Evolutionary conservation across 2,888 invertebrate genomes (phyloP).

Genomic region (Amphipyra berbera): DNA sequence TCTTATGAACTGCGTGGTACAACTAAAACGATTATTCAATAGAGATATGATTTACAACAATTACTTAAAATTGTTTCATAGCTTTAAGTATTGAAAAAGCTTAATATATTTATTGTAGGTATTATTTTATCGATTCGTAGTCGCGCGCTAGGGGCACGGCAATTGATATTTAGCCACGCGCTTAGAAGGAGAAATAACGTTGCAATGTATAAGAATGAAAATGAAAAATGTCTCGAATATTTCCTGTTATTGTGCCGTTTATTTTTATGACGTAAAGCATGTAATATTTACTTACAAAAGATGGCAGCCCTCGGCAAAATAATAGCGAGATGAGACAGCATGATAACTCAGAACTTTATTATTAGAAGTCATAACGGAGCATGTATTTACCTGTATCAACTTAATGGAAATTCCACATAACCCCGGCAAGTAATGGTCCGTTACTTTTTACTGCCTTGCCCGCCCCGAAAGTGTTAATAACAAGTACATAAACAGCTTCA

Average conservation of each 20-base stretch:
- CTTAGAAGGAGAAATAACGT: slow-evolving; percentile 30
- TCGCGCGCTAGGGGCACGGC: too few relatives aligned
- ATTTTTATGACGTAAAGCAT: slow-evolving; percentile 10
- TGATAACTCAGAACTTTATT: slow-evolving; percentile 43
- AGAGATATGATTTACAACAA: too few relatives aligned
- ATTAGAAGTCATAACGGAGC: slow-evolving; percentile 28
- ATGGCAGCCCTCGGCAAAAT: slow-evolving; percentile 6
- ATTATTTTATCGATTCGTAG: too few relatives aligned
- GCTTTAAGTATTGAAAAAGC: too few relatives aligned
- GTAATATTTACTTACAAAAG: too few relatives aligned
- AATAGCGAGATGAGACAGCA: slow-evolving; percentile 16
- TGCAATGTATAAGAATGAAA: slow-evolving; percentile 15
- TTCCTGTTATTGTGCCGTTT: slow-evolving; percentile 14
- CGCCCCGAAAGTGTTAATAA: slow-evolving; percentile 57
- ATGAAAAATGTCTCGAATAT: slow-evolving; percentile 15
- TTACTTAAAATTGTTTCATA: too few relatives aligned
- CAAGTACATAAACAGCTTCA: slow-evolving; percentile 43
- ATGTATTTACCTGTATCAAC: slow-evolving; percentile 43
- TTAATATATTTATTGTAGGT: too few relatives aligned
- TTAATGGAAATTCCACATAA: slow-evolving; percentile 61
- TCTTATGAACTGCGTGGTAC: too few relatives aligned
- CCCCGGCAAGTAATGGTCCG: slow-evolving; percentile 46
- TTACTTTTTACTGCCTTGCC: slow-evolving; percentile 63
- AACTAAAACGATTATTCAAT: too few relatives aligned
- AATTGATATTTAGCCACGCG: too few relatives aligned